Evolutionary conservation across 2,888 invertebrate species (phyloP), one percentile per base, ranked within the genome.

Genomic region (Tachina grossa): DNA sequence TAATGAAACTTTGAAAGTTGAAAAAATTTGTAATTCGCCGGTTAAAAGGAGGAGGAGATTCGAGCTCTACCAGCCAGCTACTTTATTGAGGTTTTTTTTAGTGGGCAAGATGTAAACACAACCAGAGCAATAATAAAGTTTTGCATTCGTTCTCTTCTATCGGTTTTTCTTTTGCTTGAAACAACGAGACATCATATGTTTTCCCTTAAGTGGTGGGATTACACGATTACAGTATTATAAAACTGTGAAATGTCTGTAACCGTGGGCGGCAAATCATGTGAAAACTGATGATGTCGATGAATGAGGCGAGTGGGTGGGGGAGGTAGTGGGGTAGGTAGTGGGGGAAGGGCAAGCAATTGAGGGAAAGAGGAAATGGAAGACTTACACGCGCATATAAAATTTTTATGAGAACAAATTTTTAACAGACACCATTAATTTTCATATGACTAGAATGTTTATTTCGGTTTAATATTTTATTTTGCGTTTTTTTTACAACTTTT

Each of bases 351-450:
- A 31, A n/a, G 31, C 41, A 47, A 31, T 51, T 59, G 22, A 13
- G 1, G 43, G 66, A 31, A 53, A 72, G 53, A 53, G 51, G 51
- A 43, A 65, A 14, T 45, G 19, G 39, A 59, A 69, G 9, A 78
- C 39, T 75, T 55, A 51, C 69, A 49, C 63, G 53, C 43, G 55
- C 43, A 76, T 51, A 72, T 31, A 69, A 69, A 71, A 51, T 79
- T 79, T 75, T 77, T 86, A 65, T 81, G 86, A 74, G 83, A 81
- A 84, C 63, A 84, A 79, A 77, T 84, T 87, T 84, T 81, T 77
- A 84, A 82, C 81, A 85, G 83, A 87, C 87, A 85, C 79, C 87
- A 85, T 87, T 83, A 82, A 85, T 85, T 87, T 87, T 79, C 84
- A 82, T 85, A 76, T 47, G 85, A 85, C 85, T 85, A 83, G 83